A percentile compares a stretch with the other conserved stretches of the same genome.
These are phyloP conservation scores for Eulemur mongoz DNA, from an alignment of 2,797 vertebrate species.

Conservation along the genomic window DNA sequence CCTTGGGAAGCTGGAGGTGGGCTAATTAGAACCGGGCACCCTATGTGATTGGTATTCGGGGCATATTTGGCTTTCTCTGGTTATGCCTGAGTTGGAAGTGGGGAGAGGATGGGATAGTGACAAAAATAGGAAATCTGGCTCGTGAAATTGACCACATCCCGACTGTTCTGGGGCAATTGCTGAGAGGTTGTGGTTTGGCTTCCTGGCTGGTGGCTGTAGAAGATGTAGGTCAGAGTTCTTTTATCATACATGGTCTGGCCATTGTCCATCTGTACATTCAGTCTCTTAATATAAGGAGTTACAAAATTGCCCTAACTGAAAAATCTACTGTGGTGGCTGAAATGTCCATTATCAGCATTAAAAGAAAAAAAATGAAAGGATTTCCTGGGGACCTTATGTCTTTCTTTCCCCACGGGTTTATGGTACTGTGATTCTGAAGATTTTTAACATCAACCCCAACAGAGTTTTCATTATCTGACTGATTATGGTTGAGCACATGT, in stretches of 20 bases:
- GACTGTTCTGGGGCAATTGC: background rate
- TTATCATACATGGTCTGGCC: background rate
- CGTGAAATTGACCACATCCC: background rate
- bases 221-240: background rate
- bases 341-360: background rate
- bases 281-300: background rate
- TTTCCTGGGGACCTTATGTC: background rate
- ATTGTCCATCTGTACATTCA: background rate
- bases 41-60: background rate
- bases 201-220: background rate
- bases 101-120: too few relatives aligned
- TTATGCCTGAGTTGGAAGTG: background rate
- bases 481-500: background rate
- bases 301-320: background rate
- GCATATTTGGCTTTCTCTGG: background rate
- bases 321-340: background rate
- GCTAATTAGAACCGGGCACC: background rate
- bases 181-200: background rate
- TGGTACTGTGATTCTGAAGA: background rate
- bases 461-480: background rate
- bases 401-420: background rate
- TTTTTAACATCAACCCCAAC: background rate
- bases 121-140: background rate
- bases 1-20: background rate
- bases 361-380: background rate